A percentile compares a stretch with the other conserved stretches of the same genome.
These are phyloP conservation scores for Phoebastria nigripes DNA, from an alignment of 2,797 vertebrate genomes.

Conservation along the genomic window DNA sequence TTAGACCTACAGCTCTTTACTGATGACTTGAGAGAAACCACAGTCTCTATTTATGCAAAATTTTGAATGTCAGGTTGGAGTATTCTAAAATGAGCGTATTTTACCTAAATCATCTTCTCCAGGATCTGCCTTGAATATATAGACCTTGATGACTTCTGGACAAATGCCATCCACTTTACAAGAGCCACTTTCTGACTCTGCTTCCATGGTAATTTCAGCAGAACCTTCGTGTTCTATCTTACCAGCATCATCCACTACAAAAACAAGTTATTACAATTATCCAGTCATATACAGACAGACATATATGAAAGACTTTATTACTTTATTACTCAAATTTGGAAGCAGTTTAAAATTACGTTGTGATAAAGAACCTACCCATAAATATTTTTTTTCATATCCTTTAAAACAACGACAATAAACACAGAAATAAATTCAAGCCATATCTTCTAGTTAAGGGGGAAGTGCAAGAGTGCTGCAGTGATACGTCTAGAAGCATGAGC, in stretches of 20 bases:
- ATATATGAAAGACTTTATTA: not conserved
- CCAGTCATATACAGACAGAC: constrained; percentile 25
- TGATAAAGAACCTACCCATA: constrained; percentile 11
- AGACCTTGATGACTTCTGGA: constrained; percentile 98
- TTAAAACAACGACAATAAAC: not conserved
- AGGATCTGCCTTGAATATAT: constrained; percentile 98
- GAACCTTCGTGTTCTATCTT: constrained; percentile 95
- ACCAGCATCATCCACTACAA: constrained; percentile 93
- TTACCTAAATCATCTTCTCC: constrained; percentile 96
- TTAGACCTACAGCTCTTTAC: constrained; percentile 10
- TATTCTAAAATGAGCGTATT: constrained; percentile 41
- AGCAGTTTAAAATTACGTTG: not conserved
- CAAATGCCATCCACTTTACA: constrained; percentile 92
- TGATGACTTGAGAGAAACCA: constrained; percentile 31
- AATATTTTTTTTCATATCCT: not conserved
- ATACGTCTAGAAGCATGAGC: not conserved
- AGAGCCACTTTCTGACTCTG: constrained; percentile 87
- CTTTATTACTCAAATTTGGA: not conserved
- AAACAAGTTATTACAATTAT: constrained; percentile 59
- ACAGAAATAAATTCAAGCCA: not conserved
- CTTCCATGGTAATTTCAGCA: constrained; percentile 89
- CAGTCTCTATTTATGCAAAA: not conserved
- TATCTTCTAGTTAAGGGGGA: not conserved
- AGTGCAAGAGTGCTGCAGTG: not conserved
- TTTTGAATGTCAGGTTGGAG: constrained; percentile 18